Conservation (phyloP, 1,140 invertebrate genomes). For the Homalodisca vitripennis region DNA sequence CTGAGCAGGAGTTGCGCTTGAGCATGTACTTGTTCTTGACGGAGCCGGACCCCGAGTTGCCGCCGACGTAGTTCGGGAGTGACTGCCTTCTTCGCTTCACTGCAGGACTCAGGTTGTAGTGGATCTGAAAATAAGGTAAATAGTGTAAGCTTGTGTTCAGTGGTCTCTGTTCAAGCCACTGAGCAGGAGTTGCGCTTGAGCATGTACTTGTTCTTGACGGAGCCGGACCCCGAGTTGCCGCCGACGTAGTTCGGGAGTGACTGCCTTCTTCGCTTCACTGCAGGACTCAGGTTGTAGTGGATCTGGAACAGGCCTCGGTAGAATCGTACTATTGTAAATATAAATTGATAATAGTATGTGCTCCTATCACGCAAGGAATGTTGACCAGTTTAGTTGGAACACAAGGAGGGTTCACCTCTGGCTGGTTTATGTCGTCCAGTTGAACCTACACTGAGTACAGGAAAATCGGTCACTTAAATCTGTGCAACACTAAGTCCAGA, state of each 20-base stretch:
- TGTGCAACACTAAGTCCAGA: no score
- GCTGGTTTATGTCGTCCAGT: no score
- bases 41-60: slow-evolving; percentile 34
- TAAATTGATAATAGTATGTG: no score
- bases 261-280: slow-evolving; percentile 51
- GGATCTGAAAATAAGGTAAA: slow-evolving; percentile 39
- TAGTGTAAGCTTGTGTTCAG: neutral
- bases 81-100: slow-evolving; percentile 52
- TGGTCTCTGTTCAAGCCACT: slow-evolving; percentile 40
- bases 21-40: slow-evolving; percentile 41
- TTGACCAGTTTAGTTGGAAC: no score
- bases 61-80: slow-evolving; percentile 46
- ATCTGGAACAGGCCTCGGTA: no score
- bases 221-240: slow-evolving; percentile 34
- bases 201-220: slow-evolving; percentile 39
- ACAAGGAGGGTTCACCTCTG: no score
- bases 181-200: slow-evolving; percentile 48
- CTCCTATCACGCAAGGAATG: no score
- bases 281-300: slow-evolving; percentile 53
- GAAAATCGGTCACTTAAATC: no score
- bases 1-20: slow-evolving; percentile 48
- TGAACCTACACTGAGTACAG: no score
- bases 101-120: slow-evolving; percentile 53
- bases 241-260: slow-evolving; percentile 49
- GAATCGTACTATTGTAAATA: no score